Percentiles rank a stretch among this genome's conserved stretches.
Conservation (phyloP, 1,140 invertebrate genomes). For the Pseudomyrmex gracilis region DNA sequence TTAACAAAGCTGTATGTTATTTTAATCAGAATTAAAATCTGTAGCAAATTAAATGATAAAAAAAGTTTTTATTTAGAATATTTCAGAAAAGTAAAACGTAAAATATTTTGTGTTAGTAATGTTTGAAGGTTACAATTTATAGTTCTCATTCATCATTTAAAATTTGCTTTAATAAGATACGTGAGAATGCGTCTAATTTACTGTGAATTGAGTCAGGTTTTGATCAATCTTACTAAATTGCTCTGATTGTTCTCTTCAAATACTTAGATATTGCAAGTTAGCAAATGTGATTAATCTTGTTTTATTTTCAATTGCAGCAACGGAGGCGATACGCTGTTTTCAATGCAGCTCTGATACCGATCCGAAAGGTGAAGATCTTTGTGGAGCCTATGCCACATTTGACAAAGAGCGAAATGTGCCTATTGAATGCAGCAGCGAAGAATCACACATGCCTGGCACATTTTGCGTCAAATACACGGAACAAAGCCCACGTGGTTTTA, state of each 20-base stretch:
- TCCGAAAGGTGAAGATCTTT: constrained; percentile 90
- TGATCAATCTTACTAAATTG: background rate
- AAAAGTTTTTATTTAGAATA: background rate
- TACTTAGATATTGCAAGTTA: background rate
- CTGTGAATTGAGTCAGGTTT: no score
- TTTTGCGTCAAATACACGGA: constrained; percentile 97
- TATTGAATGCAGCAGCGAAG: constrained; percentile 95
- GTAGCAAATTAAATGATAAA: background rate
- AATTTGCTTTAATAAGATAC: background rate
- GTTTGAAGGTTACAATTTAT: constrained; percentile 22
- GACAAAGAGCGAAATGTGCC: constrained; percentile 92
- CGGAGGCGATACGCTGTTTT: constrained; percentile 91
- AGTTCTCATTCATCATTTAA: background rate
- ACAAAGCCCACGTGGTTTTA: constrained; percentile 95
- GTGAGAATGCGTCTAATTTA: background rate
- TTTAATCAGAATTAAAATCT: background rate
- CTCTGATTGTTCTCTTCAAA: background rate
- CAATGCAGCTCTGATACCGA: constrained; percentile 94
- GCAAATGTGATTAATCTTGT: background rate
- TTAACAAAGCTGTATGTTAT: background rate
- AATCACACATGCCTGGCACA: constrained; percentile 95
- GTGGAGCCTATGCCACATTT: constrained; percentile 94
- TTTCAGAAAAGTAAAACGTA: background rate
- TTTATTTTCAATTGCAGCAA: constrained; percentile 46
- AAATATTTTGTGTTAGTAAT: background rate